Percentiles rank a stretch among this genome's conserved stretches.
phyloP scores from a whole-genome alignment of 2,888 invertebrate species.

The Apodemia zela region DNA sequence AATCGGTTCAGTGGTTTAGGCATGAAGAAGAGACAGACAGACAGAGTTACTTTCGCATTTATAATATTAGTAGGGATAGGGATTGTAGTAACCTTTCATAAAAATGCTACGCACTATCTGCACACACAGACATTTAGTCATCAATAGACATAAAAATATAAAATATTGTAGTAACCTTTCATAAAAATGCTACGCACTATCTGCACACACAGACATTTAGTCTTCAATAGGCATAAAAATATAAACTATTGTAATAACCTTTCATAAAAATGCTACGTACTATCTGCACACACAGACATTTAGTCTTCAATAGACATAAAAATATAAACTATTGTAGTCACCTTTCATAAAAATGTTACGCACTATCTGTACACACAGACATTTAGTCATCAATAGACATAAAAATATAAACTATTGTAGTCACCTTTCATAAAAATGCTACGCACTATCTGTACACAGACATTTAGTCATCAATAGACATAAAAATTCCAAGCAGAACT shows the following conservation, averaged over 20 bases:
- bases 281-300: slow-evolving; percentile 16
- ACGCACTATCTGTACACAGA: slow-evolving; percentile 9
- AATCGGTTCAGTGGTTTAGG: too few relatives aligned
- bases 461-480: slow-evolving; percentile 24
- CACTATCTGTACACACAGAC: slow-evolving; percentile 9
- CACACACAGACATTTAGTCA: slow-evolving; percentile 22
- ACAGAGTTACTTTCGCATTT: too few relatives aligned
- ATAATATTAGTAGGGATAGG: too few relatives aligned
- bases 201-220: slow-evolving; percentile 18
- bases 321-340: too few relatives aligned
- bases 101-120: not conserved
- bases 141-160: slow-evolving; percentile 22
- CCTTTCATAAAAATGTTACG: not conserved
- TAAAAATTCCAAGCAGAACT: slow-evolving; percentile 25
- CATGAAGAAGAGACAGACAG: too few relatives aligned
- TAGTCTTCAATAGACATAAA: slow-evolving; percentile 24
- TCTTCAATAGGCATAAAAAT: slow-evolving; percentile 24
- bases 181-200: not conserved
- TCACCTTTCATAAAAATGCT: not conserved
- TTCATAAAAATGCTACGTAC: not conserved
- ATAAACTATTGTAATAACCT: too few relatives aligned
- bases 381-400: slow-evolving; percentile 24
- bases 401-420: too few relatives aligned
- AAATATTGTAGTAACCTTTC: not conserved
- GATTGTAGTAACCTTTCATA: not conserved